Base-by-base conservation (phyloP, 2,797 vertebrate species). In the Orestias chungarensis region DNA sequence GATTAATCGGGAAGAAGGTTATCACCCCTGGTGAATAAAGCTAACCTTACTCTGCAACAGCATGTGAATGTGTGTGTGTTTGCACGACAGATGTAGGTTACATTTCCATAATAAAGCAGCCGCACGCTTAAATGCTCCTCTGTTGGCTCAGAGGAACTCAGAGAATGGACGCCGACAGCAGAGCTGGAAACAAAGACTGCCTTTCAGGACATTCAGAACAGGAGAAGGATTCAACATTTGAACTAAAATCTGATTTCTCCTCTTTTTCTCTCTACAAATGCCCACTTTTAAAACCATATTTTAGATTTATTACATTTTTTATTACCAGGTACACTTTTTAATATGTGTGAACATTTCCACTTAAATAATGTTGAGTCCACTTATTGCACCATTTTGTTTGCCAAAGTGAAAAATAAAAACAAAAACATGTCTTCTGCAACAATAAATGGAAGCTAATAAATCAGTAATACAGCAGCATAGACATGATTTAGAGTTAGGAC, bases 31-130 rank as follows among this genome's bases (percentile, higher is more conserved):
- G 82, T 54, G 76, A 80, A 69, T 70, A 66, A 47, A 64, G 57
- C 71, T 81, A 67, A 73, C 76, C 59, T 54, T 52, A 67, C 71
- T 38, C 71, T 50, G 54, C 68, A 38, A 61, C 38, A 47, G 66
- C 70, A 64, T 67, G 52, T 54, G 66, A 31, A 20, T 57, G 54
- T 52, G 52, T 64, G 65, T 50, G 74, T 80, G 64, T 80, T 20
- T 76, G 67, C 52, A 72, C 78, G 82, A 78, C 79, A 87, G 76
- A 87, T 86, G 80, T 85, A 86, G 83, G 82, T 88, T 79, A 88
- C 74, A 89, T 91, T 90, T 86, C 76, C 89, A 88, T 90, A 59
- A 87, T 73, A 88, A 90, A 87, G 82, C 77, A 82, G 82, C 73
- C 66, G 29, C 77, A 71, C 10, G 64, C 61, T 79, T 71, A 81